Percentiles rank a stretch among this genome's conserved stretches.
Evolutionary conservation across 2,888 invertebrate genomes (phyloP).

Genomic region (Polyommatus icarus): DNA sequence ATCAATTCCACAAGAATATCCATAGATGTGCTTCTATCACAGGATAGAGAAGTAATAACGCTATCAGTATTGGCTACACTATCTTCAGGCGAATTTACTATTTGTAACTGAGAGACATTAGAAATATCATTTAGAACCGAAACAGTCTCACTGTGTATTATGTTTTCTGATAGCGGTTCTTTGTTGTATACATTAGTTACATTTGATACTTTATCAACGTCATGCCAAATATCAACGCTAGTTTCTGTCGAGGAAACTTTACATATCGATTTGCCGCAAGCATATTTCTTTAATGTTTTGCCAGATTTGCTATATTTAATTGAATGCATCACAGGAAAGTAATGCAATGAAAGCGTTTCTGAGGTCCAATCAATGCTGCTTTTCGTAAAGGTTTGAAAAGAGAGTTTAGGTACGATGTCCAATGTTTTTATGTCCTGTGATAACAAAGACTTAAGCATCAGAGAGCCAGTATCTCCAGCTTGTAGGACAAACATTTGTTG

Average conservation of each 20-base stretch:
- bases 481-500: constrained; percentile 57
- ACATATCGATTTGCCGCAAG: background rate
- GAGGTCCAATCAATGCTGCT: constrained; percentile 53
- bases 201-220: background rate
- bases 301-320: background rate
- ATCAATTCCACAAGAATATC: constrained; percentile 66
- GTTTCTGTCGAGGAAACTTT: background rate
- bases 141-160: background rate
- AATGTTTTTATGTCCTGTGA: constrained; percentile 47
- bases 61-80: background rate
- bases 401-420: constrained; percentile 46
- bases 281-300: background rate
- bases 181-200: background rate
- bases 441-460: constrained; percentile 53
- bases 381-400: constrained; percentile 49
- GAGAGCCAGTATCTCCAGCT: constrained; percentile 59
- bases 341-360: constrained; percentile 55
- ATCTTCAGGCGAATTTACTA: background rate
- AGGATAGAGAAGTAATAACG: constrained; percentile 36
- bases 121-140: background rate
- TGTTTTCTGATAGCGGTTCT: background rate
- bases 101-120: background rate
- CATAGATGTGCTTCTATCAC: constrained; percentile 60
- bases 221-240: background rate
- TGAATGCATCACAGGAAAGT: background rate